A percentile compares a stretch with the other conserved stretches of the same genome.
Evolutionary conservation across 2,888 invertebrate genomes (phyloP).

Genomic region (Therioaphis trifolii): DNA sequence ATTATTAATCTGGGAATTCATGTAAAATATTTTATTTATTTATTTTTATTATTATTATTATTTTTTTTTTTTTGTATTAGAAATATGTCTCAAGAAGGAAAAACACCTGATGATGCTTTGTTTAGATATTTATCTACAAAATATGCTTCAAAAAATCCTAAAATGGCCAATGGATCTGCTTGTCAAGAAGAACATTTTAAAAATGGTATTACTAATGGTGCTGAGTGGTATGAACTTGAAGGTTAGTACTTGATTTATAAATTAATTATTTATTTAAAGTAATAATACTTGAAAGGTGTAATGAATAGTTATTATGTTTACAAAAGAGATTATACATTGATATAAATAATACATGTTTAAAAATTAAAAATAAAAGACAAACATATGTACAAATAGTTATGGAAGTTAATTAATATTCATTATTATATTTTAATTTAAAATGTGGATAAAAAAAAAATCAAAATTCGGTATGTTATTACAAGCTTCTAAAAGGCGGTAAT

Average conservation of each 20-base stretch:
- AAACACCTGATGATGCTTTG: conserved; percentile 83
- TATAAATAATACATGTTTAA: too few relatives aligned
- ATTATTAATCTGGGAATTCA: conserved; percentile 22
- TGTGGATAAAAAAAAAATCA: too few relatives aligned
- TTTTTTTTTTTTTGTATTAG: conserved; percentile 48
- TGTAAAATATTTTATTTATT: conserved; percentile 13
- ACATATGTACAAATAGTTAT: too few relatives aligned
- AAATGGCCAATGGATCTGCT: conserved; percentile 79
- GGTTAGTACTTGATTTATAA: conserved; percentile 70
- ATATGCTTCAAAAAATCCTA: conserved; percentile 80
- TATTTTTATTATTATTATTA: too few relatives aligned
- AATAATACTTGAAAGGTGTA: too few relatives aligned
- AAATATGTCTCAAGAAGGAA: conserved; percentile 69
- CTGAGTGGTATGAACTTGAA: conserved; percentile 88
- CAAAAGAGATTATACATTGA: too few relatives aligned
- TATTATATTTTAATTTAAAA: too few relatives aligned
- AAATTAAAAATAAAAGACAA: too few relatives aligned
- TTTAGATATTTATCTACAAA: conserved; percentile 82
- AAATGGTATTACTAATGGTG: conserved; percentile 90
- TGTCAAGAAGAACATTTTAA: conserved; percentile 80
- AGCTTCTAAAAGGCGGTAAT: too few relatives aligned
- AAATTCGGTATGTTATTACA: too few relatives aligned
- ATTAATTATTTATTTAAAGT: conserved; percentile 32
- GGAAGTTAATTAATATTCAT: too few relatives aligned
- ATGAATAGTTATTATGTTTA: too few relatives aligned